Conservation (phyloP, 1,140 invertebrate genomes). For the Drosophila parvula region DNA sequence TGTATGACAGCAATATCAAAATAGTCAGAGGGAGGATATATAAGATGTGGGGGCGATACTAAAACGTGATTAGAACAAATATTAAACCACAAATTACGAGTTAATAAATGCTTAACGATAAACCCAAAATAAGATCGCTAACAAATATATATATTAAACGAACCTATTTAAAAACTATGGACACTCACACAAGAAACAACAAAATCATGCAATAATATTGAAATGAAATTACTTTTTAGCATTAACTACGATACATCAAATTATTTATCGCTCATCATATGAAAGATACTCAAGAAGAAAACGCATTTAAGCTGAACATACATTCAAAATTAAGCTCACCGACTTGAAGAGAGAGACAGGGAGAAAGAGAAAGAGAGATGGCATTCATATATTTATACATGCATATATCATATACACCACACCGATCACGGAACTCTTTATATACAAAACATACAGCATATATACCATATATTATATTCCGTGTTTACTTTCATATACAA, state of each 20-base stretch:
- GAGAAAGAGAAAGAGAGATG: conserved; percentile 51
- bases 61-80: conserved; percentile 57
- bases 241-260: conserved; percentile 56
- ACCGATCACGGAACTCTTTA: conserved; percentile 26
- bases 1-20: conserved; percentile 70
- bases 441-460: conserved; percentile 36
- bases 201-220: conserved; percentile 71
- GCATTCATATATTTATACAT: conserved; percentile 64
- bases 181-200: conserved; percentile 30
- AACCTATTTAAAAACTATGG: conserved; percentile 38
- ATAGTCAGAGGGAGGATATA: conserved; percentile 27
- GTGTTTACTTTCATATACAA: conserved; percentile 62
- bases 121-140: conserved; percentile 28
- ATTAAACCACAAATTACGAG: conserved; percentile 45
- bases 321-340: conserved; percentile 78
- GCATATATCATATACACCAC: conserved; percentile 61
- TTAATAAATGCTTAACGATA: conserved; percentile 48
- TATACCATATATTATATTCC: conserved; percentile 35
- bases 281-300: conserved; percentile 36
- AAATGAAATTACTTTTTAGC: conserved; percentile 75
- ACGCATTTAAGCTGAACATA: conserved; percentile 57
- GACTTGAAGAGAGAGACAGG: conserved; percentile 56
- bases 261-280: conserved; percentile 62
- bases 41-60: conserved; percentile 36
- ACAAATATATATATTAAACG: conserved; percentile 39